Evolutionary conservation across 2,113 vertebrate species (phyloP), one percentile per base, ranked within the genome.

Genomic region (Trichomycterus rosablanca): DNA sequence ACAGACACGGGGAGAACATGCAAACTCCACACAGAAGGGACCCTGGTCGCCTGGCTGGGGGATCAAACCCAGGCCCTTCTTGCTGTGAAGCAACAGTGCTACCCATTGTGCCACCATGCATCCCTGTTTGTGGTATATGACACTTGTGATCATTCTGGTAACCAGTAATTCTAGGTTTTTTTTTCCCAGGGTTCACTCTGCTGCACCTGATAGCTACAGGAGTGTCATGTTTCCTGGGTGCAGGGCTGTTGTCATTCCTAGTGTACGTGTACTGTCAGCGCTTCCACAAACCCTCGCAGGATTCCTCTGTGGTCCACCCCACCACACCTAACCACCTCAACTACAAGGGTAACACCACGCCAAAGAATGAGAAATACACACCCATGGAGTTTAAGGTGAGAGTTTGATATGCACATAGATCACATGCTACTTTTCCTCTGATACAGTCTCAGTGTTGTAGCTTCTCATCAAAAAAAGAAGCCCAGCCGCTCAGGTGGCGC

Each of bases 301-400:
- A 97, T 80, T 98, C 95, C 0, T 93, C 94, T 0, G 88, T 97
- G 48, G 93, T 98, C 66, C 96, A 97, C 74, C 95, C 95, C 3
- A 92, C 93, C 75, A 99, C 96, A 45, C 96, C 95, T 16, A 98
- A 99, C 85, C 95, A 98, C 75, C 91, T 98, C 67, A 95, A 94
- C 81, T 97, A 97, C 85, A 97, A 98, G 80, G 91, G 93, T 63
- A 95, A 91, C 81, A 90, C 92, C 72, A 97, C 95, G 6, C 92
- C 94, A 80, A 98, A 98, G 88, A 98, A 98, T 0, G 96, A 98
- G 83, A 97, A 97, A 77, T 97, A 98, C 86, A 97, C 93, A 18
- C 95, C 95, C 55, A 98, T 98, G 96, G 96, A 98, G 83, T 97
- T 98, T 84, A 98, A 98, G 94, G 96, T 97, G 73, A 63, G 83